Percentiles rank a stretch among this genome's conserved stretches.
Evolutionary conservation across 2,888 invertebrate genomes (phyloP).

Genomic region (Leucoptera coffeella): DNA sequence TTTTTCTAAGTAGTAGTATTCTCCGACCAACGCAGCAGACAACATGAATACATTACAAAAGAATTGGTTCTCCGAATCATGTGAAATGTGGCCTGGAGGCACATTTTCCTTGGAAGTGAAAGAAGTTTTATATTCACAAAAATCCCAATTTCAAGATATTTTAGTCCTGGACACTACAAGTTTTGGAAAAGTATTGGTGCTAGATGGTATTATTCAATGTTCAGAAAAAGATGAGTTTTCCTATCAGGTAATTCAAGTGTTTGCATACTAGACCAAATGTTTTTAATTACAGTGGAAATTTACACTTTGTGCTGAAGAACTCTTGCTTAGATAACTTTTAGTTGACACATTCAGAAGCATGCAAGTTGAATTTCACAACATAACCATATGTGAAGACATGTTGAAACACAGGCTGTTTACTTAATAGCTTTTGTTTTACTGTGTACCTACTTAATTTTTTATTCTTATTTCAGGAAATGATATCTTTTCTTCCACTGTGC

Average conservation of each 20-base stretch:
- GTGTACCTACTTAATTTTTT: too few species aligned
- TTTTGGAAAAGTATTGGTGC: constrained; percentile 79
- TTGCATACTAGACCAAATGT: too few species aligned
- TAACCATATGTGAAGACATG: too few species aligned
- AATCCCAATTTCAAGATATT: constrained; percentile 81
- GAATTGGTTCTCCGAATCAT: constrained; percentile 92
- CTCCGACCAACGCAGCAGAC: too few species aligned
- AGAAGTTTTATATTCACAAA: constrained; percentile 69
- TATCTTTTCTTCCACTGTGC: constrained; percentile 87
- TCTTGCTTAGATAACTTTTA: too few species aligned
- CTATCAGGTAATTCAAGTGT: constrained; percentile 69
- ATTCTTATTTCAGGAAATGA: constrained; percentile 81
- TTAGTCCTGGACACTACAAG: constrained; percentile 71
- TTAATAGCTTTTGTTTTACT: too few species aligned
- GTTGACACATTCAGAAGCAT: too few species aligned
- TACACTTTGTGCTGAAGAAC: too few species aligned
- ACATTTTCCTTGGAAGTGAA: constrained; percentile 82
- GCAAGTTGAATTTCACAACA: too few species aligned
- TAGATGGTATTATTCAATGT: constrained; percentile 96
- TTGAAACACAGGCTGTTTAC: too few species aligned
- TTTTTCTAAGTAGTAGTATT: too few species aligned
- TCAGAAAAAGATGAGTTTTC: constrained; percentile 94
- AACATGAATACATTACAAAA: constrained; percentile 65
- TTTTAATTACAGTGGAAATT: too few species aligned
- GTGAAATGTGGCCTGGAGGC: constrained; percentile 87